A percentile compares a stretch with the other conserved stretches of the same genome.
phyloP scores from a whole-genome alignment of 2,888 invertebrate species.

The Heliconius sara region DNA sequence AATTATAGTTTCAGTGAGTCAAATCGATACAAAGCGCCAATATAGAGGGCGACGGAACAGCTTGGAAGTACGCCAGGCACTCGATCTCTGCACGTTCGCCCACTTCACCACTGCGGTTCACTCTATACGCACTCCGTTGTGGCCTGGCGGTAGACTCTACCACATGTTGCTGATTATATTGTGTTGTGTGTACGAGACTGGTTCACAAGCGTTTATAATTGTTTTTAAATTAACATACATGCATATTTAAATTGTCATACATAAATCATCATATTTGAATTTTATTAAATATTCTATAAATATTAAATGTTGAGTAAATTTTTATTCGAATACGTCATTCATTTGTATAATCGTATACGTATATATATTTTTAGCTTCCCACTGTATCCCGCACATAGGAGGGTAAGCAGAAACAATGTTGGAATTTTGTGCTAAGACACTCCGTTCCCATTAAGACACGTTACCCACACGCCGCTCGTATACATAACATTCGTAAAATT shows the following conservation, averaged over 20 bases:
- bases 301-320: neutral
- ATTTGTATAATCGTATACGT: too few relatives aligned
- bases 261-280: constrained; percentile 2
- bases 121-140: constrained; percentile 38
- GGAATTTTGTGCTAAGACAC: too few relatives aligned
- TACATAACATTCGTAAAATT: neutral
- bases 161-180: constrained; percentile 43
- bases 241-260: constrained; percentile 9
- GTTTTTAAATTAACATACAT: constrained; percentile 5
- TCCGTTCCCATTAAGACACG: too few relatives aligned
- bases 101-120: constrained; percentile 48
- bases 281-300: neutral
- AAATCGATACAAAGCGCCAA: constrained; percentile 75
- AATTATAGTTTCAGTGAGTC: constrained; percentile 66
- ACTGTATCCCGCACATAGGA: too few relatives aligned
- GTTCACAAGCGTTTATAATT: neutral
- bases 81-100: constrained; percentile 59
- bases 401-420: too few relatives aligned
- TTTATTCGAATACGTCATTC: neutral
- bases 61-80: constrained; percentile 73
- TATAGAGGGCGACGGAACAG: constrained; percentile 58
- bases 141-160: constrained; percentile 39
- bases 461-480: too few relatives aligned
- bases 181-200: neutral
- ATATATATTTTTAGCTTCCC: too few relatives aligned